phyloP scores from a whole-genome alignment of 2,888 invertebrate species.

The Pedicia rivosa region DNA sequence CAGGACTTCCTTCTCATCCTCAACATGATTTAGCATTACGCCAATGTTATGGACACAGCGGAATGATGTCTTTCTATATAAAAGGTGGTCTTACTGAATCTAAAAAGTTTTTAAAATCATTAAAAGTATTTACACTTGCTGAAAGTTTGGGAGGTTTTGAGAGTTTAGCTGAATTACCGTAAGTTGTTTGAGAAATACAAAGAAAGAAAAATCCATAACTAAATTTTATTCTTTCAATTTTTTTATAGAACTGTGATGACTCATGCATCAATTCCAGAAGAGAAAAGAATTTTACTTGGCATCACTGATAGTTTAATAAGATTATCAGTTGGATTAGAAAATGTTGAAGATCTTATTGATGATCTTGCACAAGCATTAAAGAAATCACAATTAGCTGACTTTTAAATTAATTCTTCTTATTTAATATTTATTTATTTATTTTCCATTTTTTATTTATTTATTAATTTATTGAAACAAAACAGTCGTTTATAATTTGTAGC shows the following conservation, averaged over 20 bases:
- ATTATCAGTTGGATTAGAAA: slow-evolving; percentile 83
- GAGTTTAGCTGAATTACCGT: slow-evolving; percentile 89
- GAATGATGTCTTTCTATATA: slow-evolving; percentile 80
- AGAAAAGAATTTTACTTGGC: slow-evolving; percentile 51
- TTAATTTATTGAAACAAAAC: too few species aligned
- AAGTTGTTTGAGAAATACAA: too few species aligned
- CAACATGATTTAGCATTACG: slow-evolving; percentile 63
- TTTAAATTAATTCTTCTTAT: too few species aligned
- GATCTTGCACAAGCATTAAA: slow-evolving; percentile 74
- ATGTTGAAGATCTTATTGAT: slow-evolving; percentile 62
- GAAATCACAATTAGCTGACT: too few species aligned
- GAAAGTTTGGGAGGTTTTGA: slow-evolving; percentile 94
- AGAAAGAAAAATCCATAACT: too few species aligned
- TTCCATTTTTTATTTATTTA: too few species aligned
- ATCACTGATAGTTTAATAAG: slow-evolving; percentile 75
- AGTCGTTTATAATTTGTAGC: too few species aligned
- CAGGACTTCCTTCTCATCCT: slow-evolving; percentile 73
- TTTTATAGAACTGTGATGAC: slow-evolving; percentile 80
- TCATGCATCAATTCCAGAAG: slow-evolving; percentile 75
- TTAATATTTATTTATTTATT: too few species aligned
- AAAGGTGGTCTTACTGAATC: slow-evolving; percentile 61
- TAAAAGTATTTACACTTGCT: slow-evolving; percentile 73
- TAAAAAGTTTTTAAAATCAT: slow-evolving; percentile 49
- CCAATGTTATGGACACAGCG: slow-evolving; percentile 79
- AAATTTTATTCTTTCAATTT: too few species aligned